Percentiles rank a stretch among this genome's conserved stretches.
phyloP scores from a whole-genome alignment of 2,797 vertebrate species.

The Oryzias dopingdopingensis region DNA sequence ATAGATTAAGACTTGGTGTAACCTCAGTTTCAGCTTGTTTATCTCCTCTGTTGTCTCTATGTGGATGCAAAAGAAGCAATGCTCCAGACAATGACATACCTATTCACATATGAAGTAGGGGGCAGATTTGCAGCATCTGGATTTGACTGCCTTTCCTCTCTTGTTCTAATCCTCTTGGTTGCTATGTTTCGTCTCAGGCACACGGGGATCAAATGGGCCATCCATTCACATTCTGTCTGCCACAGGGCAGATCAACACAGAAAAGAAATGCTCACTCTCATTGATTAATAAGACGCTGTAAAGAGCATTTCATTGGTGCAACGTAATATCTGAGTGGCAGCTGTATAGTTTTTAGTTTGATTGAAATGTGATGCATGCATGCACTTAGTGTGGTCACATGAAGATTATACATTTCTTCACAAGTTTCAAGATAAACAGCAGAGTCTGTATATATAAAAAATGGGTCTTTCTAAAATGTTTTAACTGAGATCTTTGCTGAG shows the following conservation, averaged over 20 bases:
- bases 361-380: no score
- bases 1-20: constrained; percentile 57
- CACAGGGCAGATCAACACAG: constrained; percentile 53
- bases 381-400: no score
- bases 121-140: constrained; percentile 69
- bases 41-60: constrained; percentile 55
- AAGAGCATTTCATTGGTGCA: no score
- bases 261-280: neutral
- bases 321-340: no score
- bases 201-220: constrained; percentile 51
- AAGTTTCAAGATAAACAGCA: constrained; percentile 13
- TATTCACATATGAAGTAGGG: constrained; percentile 62
- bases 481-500: neutral
- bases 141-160: constrained; percentile 57
- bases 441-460: neutral
- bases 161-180: constrained; percentile 58
- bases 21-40: constrained; percentile 60
- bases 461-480: neutral
- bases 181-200: constrained; percentile 54
- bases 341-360: no score
- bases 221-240: constrained; percentile 57
- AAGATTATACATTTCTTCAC: no score
- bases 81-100: constrained; percentile 61
- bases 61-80: constrained; percentile 55
- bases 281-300: no score